Evolutionary conservation across 2,113 vertebrate genomes (phyloP), one percentile per base, ranked within the genome.

Genomic region (Barbus barbus): DNA sequence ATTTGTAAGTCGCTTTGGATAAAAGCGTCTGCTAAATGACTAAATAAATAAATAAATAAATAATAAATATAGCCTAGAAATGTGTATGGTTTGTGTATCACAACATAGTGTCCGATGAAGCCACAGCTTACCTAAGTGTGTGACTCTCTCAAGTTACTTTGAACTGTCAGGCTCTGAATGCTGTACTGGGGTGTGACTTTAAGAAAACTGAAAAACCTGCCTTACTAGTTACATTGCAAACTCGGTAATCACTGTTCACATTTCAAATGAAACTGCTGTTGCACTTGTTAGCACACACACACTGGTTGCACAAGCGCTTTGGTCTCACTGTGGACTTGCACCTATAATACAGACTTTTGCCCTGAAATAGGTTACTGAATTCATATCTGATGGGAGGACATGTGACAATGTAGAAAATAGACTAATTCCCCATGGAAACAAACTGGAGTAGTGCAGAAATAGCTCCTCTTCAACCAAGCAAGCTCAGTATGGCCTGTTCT

Each of bases 321-420:
- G 4, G 9, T 58, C 65, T 46, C 41, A 53, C 14, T 31, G 4
- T 48, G 36, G 18, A 46, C 38, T 41, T 51, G 38, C 65, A 78
- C 56, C 44, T 36, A 22, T 69, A 74, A 24, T 79, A 33, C 61
- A 58, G 58, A 58, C 26, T 67, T 86, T 78, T 88, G 72, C 33
- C 84, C 69, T 82, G 44, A 91, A 90, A 84, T 89, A 86, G 88
- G 88, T 88, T 89, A 88, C 82, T 63, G 33, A 85, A 84, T 87
- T 80, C 56, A 83, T 84, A 86, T 88, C 78, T 88, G 82, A 85
- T 65, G 73, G 65, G 75, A 87, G 80, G 73, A 86, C 83, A 86
- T 83, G 86, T 84, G 87, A 81, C 81, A 81, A 71, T 83, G 86
- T 87, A 86, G 86, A 86, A 87, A 89, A 81, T 83, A 84, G 53